Evolutionary conservation across 2,113 vertebrate species (phyloP).

Genomic region (Anoplopoma fimbria): DNA sequence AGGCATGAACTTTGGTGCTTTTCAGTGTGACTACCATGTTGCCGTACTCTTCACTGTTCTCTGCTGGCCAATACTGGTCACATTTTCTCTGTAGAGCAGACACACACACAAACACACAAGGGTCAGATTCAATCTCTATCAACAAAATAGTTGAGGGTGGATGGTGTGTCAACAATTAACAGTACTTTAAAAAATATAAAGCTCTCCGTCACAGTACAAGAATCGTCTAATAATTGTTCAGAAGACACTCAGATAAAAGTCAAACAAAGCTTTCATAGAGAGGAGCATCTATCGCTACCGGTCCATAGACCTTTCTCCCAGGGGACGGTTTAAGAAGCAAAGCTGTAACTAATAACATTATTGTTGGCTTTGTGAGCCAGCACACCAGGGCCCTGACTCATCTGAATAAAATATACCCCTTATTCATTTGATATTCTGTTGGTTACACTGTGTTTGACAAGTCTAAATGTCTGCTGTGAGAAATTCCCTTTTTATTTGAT

Average conservation of each 20-base stretch:
- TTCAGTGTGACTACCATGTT: slow-evolving; percentile 92
- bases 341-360: not conserved
- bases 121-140: not conserved
- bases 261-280: not conserved
- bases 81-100: slow-evolving; percentile 89
- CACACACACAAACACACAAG: slow-evolving; percentile 3
- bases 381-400: not conserved
- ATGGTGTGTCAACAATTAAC: not conserved
- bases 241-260: not conserved
- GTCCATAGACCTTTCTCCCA: not conserved
- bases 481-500: not conserved
- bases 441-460: not conserved
- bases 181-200: not conserved
- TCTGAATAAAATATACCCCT: not conserved
- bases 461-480: not conserved
- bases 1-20: slow-evolving; percentile 92
- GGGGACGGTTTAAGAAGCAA: not conserved
- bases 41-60: slow-evolving; percentile 94
- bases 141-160: not conserved
- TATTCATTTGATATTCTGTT: not conserved
- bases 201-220: not conserved
- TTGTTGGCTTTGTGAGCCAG: not conserved
- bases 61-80: slow-evolving; percentile 95
- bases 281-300: not conserved
- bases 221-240: not conserved